Base-by-base conservation (phyloP, 2,888 invertebrate species). In the Netelia melanura region DNA sequence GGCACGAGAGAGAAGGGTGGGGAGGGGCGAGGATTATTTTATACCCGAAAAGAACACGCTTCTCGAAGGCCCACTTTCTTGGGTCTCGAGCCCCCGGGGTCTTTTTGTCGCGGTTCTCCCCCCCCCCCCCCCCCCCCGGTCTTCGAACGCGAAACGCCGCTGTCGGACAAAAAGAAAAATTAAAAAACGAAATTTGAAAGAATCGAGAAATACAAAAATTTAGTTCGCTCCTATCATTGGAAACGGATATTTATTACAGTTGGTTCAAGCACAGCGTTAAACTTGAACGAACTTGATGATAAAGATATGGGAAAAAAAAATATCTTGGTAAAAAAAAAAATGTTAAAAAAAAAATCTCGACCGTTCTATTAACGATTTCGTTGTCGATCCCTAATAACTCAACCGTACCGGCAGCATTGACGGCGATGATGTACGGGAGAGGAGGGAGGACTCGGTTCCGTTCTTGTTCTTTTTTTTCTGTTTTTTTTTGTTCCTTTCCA, bases 371-470 rank as follows among this genome's bases (percentile, higher is more conserved):
- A 58, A 71, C 10, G 64, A 64, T 71, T 65, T 44, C 14, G 2
- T 58, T 43, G 54, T 82, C 64, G 9, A 54, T 54, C 61, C 81
- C 68, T 78, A 75, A 84, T 74, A 81, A 81, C 65, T 81, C 81
- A 74, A 84, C 76, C 76, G 61, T 44, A 30, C 21, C 23, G 64
- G 43, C 70, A 76, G 38, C 25, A 10, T 14, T 10, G 70, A 70
- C 54, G 23, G 70, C 25, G 30, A 54, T 54, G 70, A 70, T n/a
- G 10, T 21, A 14, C 54, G 64, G n/a, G 56, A 0, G 17, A 17
- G 54, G 43, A 65, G 30, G 30, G 30, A 30, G 3, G 30, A 30
- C 30, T 30, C 30, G 30, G 30, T 30, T 30, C 30, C 30, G 30
- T 30, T 30, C 30, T 30, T 5, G 30, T 30, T 30, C 3, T 30